Conservation (phyloP, 30 jellyfish, hydroid and myxozoan genomes). For the Aurelia aurita region DNA sequence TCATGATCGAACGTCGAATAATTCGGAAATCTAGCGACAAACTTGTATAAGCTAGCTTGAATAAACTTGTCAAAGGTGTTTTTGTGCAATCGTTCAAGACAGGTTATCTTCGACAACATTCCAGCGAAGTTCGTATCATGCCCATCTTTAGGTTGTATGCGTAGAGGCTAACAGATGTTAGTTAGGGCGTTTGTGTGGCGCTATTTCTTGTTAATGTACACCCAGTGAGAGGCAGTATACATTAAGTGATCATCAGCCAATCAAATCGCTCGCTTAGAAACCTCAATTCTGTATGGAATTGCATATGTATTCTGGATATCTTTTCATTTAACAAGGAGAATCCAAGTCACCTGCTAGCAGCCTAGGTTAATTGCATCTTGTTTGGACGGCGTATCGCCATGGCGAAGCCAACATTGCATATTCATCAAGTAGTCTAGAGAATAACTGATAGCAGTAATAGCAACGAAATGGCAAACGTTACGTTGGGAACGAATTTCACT, state of each 20-base stretch:
- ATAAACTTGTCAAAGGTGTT: slow-evolving; percentile 41
- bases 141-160: not conserved
- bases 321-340: slow-evolving; percentile 49
- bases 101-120: slow-evolving; percentile 39
- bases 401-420: slow-evolving; percentile 49
- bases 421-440: slow-evolving; percentile 30
- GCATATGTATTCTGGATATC: slow-evolving; percentile 23
- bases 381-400: slow-evolving; percentile 76
- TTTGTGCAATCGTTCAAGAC: slow-evolving; percentile 33
- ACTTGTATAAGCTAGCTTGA: no score
- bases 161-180: slow-evolving; percentile 8
- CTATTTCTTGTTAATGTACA: slow-evolving; percentile 31
- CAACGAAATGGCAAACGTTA: slow-evolving; percentile 79
- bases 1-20: slow-evolving; percentile 70
- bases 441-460: slow-evolving; percentile 36
- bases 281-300: slow-evolving; percentile 73
- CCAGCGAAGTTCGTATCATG: slow-evolving; percentile 43
- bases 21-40: slow-evolving; percentile 42
- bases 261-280: slow-evolving; percentile 63
- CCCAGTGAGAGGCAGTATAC: slow-evolving; percentile 33
- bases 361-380: slow-evolving; percentile 70
- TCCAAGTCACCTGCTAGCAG: slow-evolving; percentile 68
- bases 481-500: slow-evolving; percentile 22
- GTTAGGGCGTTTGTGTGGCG: slow-evolving; percentile 16
- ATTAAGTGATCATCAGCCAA: slow-evolving; percentile 37